Conservation (phyloP, 2,113 vertebrate species). For the Eublepharis macularius region DNA sequence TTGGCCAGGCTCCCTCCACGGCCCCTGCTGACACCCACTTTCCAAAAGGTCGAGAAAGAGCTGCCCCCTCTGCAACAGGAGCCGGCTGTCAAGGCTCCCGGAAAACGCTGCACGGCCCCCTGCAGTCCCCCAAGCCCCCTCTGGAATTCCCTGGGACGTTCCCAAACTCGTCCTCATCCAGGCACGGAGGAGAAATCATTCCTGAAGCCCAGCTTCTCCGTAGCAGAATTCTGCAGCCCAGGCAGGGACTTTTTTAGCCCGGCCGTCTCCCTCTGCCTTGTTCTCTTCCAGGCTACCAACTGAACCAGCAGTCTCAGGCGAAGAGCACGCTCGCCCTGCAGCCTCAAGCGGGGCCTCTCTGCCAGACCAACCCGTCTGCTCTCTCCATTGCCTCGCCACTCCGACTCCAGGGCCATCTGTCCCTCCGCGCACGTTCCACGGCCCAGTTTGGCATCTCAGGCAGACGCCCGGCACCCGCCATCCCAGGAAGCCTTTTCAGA, state of each 20-base stretch:
- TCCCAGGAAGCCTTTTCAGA: background rate
- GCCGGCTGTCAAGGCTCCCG: fast-evolving
- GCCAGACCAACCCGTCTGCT: background rate
- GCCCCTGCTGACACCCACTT: too few species aligned
- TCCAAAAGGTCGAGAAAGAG: background rate
- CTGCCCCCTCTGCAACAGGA: background rate
- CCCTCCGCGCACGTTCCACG: background rate
- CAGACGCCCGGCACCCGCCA: background rate
- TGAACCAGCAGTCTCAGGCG: background rate
- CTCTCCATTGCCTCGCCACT: background rate
- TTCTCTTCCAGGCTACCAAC: fast-evolving
- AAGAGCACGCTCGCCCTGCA: background rate
- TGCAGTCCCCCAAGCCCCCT: fast-evolving
- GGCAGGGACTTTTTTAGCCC: background rate
- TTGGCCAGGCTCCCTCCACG: background rate
- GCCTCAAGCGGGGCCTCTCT: background rate
- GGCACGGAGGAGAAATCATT: background rate
- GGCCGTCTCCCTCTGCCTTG: fast-evolving
- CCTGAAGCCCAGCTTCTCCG: background rate
- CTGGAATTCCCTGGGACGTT: background rate
- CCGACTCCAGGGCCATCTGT: background rate
- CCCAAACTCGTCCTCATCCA: fast-evolving
- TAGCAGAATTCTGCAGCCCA: too few species aligned
- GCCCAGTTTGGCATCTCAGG: background rate
- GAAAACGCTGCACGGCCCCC: fast-evolving